Conservation (phyloP, 2,888 invertebrate species). For the Dolomedes plantarius region DNA sequence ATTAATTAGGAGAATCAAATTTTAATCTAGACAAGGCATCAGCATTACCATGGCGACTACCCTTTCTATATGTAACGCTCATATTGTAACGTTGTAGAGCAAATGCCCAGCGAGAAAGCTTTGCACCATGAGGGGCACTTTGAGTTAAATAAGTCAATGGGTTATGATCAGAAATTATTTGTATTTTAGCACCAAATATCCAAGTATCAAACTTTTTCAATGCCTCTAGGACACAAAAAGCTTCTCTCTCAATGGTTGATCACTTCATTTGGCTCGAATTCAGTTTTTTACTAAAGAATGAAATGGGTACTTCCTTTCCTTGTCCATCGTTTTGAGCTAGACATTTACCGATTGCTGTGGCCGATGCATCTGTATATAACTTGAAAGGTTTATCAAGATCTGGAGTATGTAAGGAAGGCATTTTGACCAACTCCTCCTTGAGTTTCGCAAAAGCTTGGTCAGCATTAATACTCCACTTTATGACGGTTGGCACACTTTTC, state of each 20-base stretch:
- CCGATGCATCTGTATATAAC: not conserved
- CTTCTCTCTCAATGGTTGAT: constrained; percentile 1
- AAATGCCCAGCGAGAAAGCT: no score
- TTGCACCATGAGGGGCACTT: no score
- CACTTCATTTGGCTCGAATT: not conserved
- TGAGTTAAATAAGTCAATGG: no score
- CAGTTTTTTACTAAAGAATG: constrained; percentile 14
- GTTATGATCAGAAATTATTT: no score
- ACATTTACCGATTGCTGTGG: not conserved
- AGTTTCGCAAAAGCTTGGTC: not conserved
- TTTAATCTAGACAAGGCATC: not conserved
- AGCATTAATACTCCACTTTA: not conserved
- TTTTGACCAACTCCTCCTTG: not conserved
- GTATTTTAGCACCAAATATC: no score
- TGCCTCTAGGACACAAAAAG: not conserved
- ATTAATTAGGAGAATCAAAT: no score
- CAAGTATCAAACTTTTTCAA: constrained; percentile 20
- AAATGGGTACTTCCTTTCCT: not conserved
- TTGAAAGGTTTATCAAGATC: not conserved
- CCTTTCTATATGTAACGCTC: no score
- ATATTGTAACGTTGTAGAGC: no score
- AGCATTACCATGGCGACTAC: no score
- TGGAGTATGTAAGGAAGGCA: not conserved
- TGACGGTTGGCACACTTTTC: not conserved
- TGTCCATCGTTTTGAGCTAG: not conserved